Percentiles rank a stretch among this genome's conserved stretches.
Conservation (phyloP, 2,113 vertebrate species). For the Ceyx margarethae region DNA sequence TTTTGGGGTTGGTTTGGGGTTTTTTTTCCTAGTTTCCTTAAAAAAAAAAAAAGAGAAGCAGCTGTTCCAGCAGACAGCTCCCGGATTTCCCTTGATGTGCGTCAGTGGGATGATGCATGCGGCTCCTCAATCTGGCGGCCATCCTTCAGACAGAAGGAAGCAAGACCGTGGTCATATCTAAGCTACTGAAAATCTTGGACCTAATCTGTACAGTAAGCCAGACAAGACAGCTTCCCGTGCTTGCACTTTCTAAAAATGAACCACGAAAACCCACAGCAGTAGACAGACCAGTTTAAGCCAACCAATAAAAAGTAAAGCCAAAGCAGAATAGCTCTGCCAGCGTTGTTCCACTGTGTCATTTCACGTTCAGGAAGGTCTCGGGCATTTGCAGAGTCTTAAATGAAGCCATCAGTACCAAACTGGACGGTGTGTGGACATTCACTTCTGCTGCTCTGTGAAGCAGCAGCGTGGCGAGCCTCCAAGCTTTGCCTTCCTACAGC, state of each 20-base stretch:
- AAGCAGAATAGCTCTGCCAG: constrained; percentile 31
- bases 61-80: constrained; percentile 63
- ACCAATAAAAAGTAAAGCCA: constrained; percentile 13
- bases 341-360: constrained; percentile 12
- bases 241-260: constrained; percentile 59
- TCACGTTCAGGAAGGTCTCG: constrained; percentile 13
- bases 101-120: constrained; percentile 32
- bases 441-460: neutral
- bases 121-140: constrained; percentile 45
- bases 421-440: neutral
- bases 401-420: constrained; percentile 24
- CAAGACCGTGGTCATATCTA: constrained; percentile 41
- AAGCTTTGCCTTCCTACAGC: neutral
- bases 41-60: neutral
- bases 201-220: neutral
- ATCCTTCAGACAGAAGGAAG: constrained; percentile 56
- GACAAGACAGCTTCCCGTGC: constrained; percentile 43
- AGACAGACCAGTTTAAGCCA: neutral
- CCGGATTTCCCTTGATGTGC: constrained; percentile 61
- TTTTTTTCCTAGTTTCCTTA: neutral
- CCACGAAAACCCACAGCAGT: constrained; percentile 6
- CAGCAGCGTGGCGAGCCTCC: neutral
- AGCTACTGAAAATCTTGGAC: constrained; percentile 52
- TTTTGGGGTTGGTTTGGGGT: neutral
- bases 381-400: constrained; percentile 10